A percentile compares a stretch with the other conserved stretches of the same genome.
Evolutionary conservation across 2,888 invertebrate genomes (phyloP).

Genomic region (Yponomeuta plumbellus): DNA sequence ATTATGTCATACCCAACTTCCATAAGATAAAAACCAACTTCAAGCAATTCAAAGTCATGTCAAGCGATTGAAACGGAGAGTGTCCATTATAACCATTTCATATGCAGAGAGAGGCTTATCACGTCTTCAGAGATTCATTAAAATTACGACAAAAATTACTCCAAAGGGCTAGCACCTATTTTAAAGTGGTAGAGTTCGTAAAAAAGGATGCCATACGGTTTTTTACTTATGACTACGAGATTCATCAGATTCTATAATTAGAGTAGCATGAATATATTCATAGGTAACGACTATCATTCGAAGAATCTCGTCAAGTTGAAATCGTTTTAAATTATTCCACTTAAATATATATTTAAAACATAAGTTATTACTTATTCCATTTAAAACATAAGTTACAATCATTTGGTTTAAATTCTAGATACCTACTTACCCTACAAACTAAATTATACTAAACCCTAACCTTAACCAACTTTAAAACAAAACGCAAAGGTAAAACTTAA

Average conservation of each 20-base stretch:
- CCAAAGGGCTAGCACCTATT: slow-evolving; percentile 60
- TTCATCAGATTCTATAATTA: slow-evolving; percentile 47
- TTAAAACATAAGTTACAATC: too few species aligned
- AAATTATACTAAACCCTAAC: too few species aligned
- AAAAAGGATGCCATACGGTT: slow-evolving; percentile 72
- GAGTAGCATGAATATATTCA: slow-evolving; percentile 66
- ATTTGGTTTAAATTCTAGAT: too few species aligned
- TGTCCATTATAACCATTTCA: slow-evolving; percentile 16
- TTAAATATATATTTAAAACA: not conserved
- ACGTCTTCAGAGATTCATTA: slow-evolving; percentile 66
- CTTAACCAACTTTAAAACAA: slow-evolving; percentile 17
- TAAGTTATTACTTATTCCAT: not conserved
- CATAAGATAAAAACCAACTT: not conserved
- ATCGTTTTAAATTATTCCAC: slow-evolving; percentile 21
- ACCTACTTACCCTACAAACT: too few species aligned
- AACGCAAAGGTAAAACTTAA: not conserved
- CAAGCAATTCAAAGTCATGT: not conserved
- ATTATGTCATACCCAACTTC: not conserved
- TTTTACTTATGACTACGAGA: slow-evolving; percentile 65
- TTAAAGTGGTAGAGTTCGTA: slow-evolving; percentile 66
- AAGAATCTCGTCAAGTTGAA: slow-evolving; percentile 69
- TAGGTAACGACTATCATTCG: slow-evolving; percentile 59
- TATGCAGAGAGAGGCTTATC: slow-evolving; percentile 62
- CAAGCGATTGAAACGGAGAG: not conserved
- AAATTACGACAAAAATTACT: slow-evolving; percentile 65